phyloP scores from a whole-genome alignment of 2,888 invertebrate genomes.

The Drosophila borealis region DNA sequence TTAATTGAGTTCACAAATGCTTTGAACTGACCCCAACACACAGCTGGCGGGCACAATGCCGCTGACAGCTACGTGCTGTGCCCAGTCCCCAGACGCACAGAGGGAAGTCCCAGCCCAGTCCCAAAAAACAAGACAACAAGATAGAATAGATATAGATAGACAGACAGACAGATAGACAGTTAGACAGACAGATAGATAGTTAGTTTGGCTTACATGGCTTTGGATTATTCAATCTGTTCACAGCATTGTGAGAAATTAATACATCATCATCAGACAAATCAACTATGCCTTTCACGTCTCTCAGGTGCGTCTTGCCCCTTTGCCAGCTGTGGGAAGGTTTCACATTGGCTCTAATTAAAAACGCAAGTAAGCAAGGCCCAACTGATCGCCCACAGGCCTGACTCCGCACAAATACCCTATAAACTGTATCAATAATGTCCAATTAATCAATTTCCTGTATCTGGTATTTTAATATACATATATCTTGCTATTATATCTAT shows the following conservation, averaged over 20 bases:
- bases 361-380: conserved; percentile 25
- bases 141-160: conserved; percentile 15
- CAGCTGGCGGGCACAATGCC: conserved; percentile 64
- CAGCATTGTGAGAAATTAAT: conserved; percentile 74
- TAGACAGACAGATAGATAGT: conserved; percentile 30
- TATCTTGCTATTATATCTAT: too few relatives aligned
- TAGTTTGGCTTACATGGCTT: conserved; percentile 36
- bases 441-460: too few relatives aligned
- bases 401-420: neutral
- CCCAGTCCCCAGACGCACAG: conserved; percentile 2
- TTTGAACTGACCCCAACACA: conserved; percentile 53
- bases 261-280: conserved; percentile 66
- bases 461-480: too few relatives aligned
- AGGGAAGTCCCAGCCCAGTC: too few relatives aligned
- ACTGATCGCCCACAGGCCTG: neutral
- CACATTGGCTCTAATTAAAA: conserved; percentile 54
- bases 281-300: conserved; percentile 52
- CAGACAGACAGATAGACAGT: conserved; percentile 13
- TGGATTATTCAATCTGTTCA: conserved; percentile 72
- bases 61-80: conserved; percentile 78
- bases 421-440: neutral
- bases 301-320: conserved; percentile 1
- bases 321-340: conserved; percentile 39
- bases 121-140: conserved; percentile 1
- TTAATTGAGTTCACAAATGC: conserved; percentile 78